Evolutionary conservation across 2,888 invertebrate species (phyloP), one percentile per base, ranked within the genome.

Genomic region (Platerodrilus igneus): DNA sequence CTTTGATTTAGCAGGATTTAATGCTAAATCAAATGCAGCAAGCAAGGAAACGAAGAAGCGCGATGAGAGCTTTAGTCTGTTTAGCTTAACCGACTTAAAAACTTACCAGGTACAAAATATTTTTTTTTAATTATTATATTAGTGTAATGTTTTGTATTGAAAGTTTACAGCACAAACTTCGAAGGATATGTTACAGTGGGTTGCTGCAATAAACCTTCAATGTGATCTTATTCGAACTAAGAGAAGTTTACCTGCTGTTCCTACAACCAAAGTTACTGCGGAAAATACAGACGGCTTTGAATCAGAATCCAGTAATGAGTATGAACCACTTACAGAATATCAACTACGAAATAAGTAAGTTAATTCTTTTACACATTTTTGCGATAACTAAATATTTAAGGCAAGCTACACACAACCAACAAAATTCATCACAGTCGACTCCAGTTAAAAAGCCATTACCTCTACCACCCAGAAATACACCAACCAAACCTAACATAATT

Each of bases 131-230:
- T 28, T 9, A 28, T 3, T 16, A 8, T n/a, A n/a, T n/a, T n/a
- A n/a, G n/a, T n/a, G n/a, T n/a, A n/a, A n/a, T n/a, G 5, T 27
- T 10, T 20, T 16, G 9, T 23, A 17, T 20, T 41, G 31, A 19
- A 14, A 49, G 49, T 49, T 49, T 37, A 46, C 34, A 37, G 49
- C 46, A 31, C 21, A 19, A 33, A 39, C 49, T 5, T 13, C 28
- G 9, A 46, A 49, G 35, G 49, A 49, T 26, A 41, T 46, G 43
- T 15, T 45, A 4, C 46, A 49, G 27, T 49, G 49, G 49, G 27
- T 46, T 14, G 21, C 26, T 19, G 41, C 49, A 28, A 46, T 49
- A 11, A 50, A 41, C 10, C 14, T 10, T 20, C 25, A 32, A 15
- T 11, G 11, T 2, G 23, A 34, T 9, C 17, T 8, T 18, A 19